A percentile compares a stretch with the other conserved stretches of the same genome.
Conservation (phyloP, 2,888 invertebrate species). For the Spilarctia lutea region DNA sequence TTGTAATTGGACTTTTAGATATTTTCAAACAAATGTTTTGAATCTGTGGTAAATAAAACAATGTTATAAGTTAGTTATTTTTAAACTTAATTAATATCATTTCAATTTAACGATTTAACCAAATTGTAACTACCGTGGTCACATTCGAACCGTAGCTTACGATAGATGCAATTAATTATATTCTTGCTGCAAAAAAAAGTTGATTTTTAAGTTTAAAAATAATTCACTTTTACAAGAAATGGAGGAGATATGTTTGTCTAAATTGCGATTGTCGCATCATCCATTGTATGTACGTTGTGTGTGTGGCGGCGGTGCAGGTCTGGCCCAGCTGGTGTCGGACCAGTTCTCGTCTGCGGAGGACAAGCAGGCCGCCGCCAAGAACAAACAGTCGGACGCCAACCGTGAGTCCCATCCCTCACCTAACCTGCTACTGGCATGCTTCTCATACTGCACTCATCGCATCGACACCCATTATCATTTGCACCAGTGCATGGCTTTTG, state of each 20-base stretch:
- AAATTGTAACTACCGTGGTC: background rate
- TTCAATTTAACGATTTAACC: background rate
- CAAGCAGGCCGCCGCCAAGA: constrained; percentile 57
- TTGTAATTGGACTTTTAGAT: constrained; percentile 21
- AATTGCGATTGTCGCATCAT: constrained; percentile 21
- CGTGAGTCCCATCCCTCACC: constrained; percentile 59
- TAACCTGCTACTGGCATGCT: background rate
- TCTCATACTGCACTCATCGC: background rate
- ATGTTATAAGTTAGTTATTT: background rate
- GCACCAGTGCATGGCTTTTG: background rate
- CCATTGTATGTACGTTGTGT: constrained; percentile 16
- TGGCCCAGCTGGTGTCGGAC: constrained; percentile 81
- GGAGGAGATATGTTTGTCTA: background rate
- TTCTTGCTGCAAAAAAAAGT: background rate
- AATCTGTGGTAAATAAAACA: background rate
- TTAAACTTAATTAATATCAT: background rate
- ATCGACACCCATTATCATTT: background rate
- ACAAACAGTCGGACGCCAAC: constrained; percentile 55
- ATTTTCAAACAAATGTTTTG: background rate
- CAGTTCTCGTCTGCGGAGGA: constrained; percentile 75
- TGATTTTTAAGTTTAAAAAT: too few species aligned
- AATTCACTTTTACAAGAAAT: background rate
- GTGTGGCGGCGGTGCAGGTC: constrained; percentile 61
- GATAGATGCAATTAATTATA: background rate
- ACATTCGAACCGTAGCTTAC: background rate